Conservation (phyloP, 2,797 vertebrate genomes). For the Coracias cyanogaster region DNA sequence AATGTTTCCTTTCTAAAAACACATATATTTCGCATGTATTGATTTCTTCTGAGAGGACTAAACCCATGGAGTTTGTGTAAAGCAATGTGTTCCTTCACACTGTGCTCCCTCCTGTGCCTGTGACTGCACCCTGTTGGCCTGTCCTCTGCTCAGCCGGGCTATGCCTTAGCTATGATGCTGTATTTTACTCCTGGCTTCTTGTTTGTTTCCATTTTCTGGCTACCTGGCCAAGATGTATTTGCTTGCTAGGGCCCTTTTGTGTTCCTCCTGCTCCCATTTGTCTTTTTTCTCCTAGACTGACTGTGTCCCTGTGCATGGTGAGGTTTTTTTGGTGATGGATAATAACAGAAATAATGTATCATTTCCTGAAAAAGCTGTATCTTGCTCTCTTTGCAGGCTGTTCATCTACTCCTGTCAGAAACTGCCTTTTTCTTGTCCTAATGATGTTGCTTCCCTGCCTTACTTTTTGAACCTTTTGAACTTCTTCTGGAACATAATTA, state of each 20-base stretch:
- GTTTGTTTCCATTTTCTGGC: background rate
- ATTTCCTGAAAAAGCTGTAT: constrained; percentile 38
- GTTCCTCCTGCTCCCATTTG: background rate
- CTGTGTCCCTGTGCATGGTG: background rate
- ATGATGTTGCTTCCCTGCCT: background rate
- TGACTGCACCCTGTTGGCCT: background rate
- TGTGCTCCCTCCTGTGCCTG: fast-evolving
- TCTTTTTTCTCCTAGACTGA: background rate
- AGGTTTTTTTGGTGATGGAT: background rate
- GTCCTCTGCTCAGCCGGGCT: fast-evolving
- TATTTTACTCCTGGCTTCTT: background rate
- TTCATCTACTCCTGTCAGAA: background rate
- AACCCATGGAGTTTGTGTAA: background rate
- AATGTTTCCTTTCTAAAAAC: background rate
- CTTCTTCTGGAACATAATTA: background rate
- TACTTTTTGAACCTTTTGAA: constrained; percentile 2
- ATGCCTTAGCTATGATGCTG: background rate
- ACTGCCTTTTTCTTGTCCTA: background rate
- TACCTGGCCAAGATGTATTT: background rate
- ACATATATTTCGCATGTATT: background rate
- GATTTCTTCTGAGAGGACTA: background rate
- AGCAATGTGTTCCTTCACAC: background rate
- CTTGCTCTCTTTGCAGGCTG: background rate
- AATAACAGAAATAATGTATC: constrained; percentile 40
- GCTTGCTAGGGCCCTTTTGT: background rate